Evolutionary conservation across 1,140 invertebrate genomes (phyloP), one percentile per base, ranked within the genome.

Genomic region (Thereuonema tuberculata): DNA sequence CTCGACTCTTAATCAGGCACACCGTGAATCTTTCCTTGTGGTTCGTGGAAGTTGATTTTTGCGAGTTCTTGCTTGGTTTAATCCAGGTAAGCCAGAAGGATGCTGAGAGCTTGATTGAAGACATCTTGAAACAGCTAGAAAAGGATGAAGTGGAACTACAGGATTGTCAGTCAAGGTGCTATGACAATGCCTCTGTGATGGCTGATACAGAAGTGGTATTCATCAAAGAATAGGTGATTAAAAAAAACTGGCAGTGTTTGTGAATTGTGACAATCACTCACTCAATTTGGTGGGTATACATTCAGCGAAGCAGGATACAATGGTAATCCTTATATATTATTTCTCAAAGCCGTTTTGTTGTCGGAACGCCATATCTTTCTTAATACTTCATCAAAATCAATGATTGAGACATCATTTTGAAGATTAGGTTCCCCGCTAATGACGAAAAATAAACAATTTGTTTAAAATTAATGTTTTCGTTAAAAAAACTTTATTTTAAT

Each of bases 31-130:
- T 9, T 37, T 28, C 15, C 26, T 9, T 56, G 5, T 9, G 29
- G 26, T 56, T 9, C 26, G 54, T 56, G 17, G 25, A 56, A 37
- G 25, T 56, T 37, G 25, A 56, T 56, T 61, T 61, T 61, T 3
- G 5, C 27, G 53, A 12, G 21, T 60, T 37, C 31, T 37, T 37
- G 5, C 31, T 37, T 37, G 31, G 17, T 37, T 9, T 37, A 17
- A 9, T 37, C 31, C 5, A 37, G 31, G 5, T 17, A 5, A 37
- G 5, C 5, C 5, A 37, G 17, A 37, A 37, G 17, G 31, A 37
- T 37, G 31, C 31, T 9, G 31, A 5, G 17, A 37, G 31, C 17
- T 9, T 9, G 5, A 17, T 17, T 9, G 31, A 37, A 5, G 17
- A 9, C 5, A 37, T 37, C 5, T 37, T 37, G 17, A 5, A 17